Base-by-base conservation (phyloP, 2,888 invertebrate genomes). In the Aspidiotus destructor region DNA sequence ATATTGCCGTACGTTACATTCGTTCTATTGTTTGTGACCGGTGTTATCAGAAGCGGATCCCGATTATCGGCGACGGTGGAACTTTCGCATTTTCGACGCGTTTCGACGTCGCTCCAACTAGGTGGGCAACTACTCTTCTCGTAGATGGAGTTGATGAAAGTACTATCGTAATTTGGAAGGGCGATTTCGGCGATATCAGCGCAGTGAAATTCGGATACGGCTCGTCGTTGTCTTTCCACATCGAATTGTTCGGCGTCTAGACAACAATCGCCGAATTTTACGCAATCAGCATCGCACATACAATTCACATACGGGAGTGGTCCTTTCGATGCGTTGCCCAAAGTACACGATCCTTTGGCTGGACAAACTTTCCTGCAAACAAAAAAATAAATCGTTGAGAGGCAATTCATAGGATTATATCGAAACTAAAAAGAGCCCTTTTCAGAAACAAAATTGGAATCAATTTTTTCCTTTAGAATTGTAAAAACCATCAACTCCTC, bases 231-330 rank as follows among this genome's bases (percentile, higher is more conserved):
- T 74, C 75, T 71, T 70, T 76, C 17, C 72, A 73, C 54, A 63
- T 72, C 70, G 73, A 75, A 73, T 70, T 72, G 68, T 8, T 71
- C 69, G 0, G 79, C 78, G 72, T 80, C 79, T 41, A 77, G 74
- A 70, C 80, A 80, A 72, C 80, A 80, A 74, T 80, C 80, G 41
- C 79, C 80, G 71, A 78, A 80, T 11, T 74, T 73, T 16, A 75
- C 74, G 73, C 80, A 80, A 44, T 74, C 73, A 52, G 75, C 73
- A 71, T 80, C 80, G 72, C 80, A 80, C 61, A 78, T 74, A 72
- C 80, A 80, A 73, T 78, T 78, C 41, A 78, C 55, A 13, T 48
- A 11, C 2, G 48, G 48, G 48, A 48, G n/a, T 5, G 28, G 28
- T 28, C 28, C 28, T 28, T 28, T 28, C 28, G 28, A 28, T 28